phyloP scores from a whole-genome alignment of 2,113 vertebrate genomes.

The Trematomus loennbergii region DNA sequence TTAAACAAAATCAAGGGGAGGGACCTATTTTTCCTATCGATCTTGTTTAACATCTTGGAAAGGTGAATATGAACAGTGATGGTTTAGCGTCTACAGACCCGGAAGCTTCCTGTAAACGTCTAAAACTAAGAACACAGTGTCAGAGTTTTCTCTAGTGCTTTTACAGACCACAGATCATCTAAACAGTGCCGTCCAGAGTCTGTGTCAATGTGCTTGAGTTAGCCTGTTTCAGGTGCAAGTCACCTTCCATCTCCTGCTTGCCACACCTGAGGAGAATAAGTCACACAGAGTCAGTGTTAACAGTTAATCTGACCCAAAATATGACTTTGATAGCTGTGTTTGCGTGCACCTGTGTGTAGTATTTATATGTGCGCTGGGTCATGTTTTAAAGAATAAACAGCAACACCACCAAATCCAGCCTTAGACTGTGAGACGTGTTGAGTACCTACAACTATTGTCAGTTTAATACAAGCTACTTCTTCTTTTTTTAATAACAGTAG shows the following conservation, averaged over 20 bases:
- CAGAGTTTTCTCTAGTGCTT: constrained; percentile 94
- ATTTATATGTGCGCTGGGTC: not conserved
- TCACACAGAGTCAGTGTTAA: not conserved
- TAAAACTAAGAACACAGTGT: constrained; percentile 88
- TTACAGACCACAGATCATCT: constrained; percentile 82
- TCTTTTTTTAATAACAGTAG: not conserved
- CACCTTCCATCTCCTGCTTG: constrained; percentile 91
- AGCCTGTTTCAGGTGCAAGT: constrained; percentile 89
- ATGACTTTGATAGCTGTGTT: not conserved
- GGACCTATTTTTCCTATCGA: constrained; percentile 61
- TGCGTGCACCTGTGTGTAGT: not conserved
- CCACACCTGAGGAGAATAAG: constrained; percentile 81
- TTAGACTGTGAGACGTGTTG: not conserved
- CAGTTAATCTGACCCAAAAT: not conserved
- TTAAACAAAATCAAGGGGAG: constrained; percentile 80
- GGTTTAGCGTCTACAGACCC: constrained; percentile 81
- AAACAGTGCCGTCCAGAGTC: constrained; percentile 91
- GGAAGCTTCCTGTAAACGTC: constrained; percentile 78
- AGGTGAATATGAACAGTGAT: constrained; percentile 84
- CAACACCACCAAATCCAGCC: not conserved
- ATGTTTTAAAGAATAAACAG: not conserved
- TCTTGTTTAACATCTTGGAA: constrained; percentile 85
- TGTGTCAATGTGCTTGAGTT: constrained; percentile 92
- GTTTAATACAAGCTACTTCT: not conserved
- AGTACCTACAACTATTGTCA: not conserved